Percentiles rank a stretch among this genome's conserved stretches.
phyloP scores from a whole-genome alignment of 2,113 vertebrate species.

The Platichthys flesus region DNA sequence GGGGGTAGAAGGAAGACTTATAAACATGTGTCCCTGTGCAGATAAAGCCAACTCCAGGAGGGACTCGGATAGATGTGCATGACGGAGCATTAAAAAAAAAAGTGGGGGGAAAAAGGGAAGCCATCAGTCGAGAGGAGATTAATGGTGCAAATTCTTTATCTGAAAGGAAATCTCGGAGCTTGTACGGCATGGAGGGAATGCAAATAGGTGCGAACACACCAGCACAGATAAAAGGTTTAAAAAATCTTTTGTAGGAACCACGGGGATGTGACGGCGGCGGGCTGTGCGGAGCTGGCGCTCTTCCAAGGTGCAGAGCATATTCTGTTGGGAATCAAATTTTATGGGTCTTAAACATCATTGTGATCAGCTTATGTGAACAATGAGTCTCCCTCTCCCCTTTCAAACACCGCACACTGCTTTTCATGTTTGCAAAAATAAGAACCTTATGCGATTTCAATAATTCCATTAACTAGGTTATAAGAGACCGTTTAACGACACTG shows the following conservation, averaged over 20 bases:
- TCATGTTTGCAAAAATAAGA: constrained; percentile 59
- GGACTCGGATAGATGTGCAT: constrained; percentile 48
- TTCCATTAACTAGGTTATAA: constrained; percentile 61
- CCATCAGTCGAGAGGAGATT: constrained; percentile 57
- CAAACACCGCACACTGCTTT: constrained; percentile 41
- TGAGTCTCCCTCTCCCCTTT: constrained; percentile 51
- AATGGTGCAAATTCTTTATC: constrained; percentile 64
- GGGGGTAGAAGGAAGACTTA: neutral
- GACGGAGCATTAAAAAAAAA: constrained; percentile 39
- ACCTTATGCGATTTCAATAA: constrained; percentile 56
- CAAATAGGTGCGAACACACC: constrained; percentile 68
- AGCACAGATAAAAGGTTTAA: constrained; percentile 73
- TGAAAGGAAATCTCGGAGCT: constrained; percentile 59
- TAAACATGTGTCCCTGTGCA: constrained; percentile 49
- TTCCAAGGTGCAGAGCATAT: constrained; percentile 70
- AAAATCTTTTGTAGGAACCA: constrained; percentile 61
- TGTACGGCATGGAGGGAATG: constrained; percentile 59
- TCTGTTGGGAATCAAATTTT: constrained; percentile 73
- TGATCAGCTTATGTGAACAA: constrained; percentile 75
- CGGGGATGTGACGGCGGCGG: constrained; percentile 37
- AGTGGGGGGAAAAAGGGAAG: constrained; percentile 22
- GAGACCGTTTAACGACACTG: constrained; percentile 14
- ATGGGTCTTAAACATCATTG: constrained; percentile 78
- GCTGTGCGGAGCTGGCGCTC: constrained; percentile 44
- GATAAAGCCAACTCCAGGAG: constrained; percentile 58